Evolutionary conservation across 2,113 vertebrate genomes (phyloP).

Genomic region (Lagopus leucura): DNA sequence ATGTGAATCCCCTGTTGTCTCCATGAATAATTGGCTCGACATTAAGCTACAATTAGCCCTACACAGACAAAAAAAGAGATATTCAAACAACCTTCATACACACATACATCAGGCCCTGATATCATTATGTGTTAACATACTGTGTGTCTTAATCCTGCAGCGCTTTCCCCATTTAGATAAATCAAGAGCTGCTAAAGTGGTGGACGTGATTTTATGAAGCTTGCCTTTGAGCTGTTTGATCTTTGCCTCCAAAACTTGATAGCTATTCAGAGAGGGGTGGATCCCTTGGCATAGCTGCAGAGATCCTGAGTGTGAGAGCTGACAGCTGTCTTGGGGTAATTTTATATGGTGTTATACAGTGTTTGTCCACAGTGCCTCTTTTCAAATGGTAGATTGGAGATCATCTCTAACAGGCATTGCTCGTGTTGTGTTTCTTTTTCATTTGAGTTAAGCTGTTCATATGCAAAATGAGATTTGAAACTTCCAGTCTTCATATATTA

Average conservation of each 20-base stretch:
- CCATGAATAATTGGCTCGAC: constrained; percentile 1
- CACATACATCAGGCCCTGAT: not conserved
- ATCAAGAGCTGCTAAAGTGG: not conserved
- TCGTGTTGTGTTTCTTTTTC: fast-evolving
- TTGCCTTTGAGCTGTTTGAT: not conserved
- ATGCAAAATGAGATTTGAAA: not conserved
- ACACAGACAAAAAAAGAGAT: not conserved
- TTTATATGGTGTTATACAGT: not conserved
- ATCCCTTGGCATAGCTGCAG: not conserved
- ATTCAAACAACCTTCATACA: not conserved
- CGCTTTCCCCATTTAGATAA: not conserved
- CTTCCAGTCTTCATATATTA: constrained; percentile 9
- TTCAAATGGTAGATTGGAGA: not conserved
- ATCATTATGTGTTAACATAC: not conserved
- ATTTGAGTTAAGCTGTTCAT: not conserved
- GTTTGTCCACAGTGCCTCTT: not conserved
- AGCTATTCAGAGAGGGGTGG: not conserved
- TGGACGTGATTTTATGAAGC: not conserved
- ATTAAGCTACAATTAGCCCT: not conserved
- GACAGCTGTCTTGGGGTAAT: fast-evolving
- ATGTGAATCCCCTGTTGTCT: constrained; percentile 33
- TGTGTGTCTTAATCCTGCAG: not conserved
- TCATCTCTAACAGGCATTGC: not conserved
- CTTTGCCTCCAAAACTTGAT: not conserved
- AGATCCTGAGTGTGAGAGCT: not conserved